phyloP scores from a whole-genome alignment of 2,797 vertebrate species.

The Diplodus sargus region DNA sequence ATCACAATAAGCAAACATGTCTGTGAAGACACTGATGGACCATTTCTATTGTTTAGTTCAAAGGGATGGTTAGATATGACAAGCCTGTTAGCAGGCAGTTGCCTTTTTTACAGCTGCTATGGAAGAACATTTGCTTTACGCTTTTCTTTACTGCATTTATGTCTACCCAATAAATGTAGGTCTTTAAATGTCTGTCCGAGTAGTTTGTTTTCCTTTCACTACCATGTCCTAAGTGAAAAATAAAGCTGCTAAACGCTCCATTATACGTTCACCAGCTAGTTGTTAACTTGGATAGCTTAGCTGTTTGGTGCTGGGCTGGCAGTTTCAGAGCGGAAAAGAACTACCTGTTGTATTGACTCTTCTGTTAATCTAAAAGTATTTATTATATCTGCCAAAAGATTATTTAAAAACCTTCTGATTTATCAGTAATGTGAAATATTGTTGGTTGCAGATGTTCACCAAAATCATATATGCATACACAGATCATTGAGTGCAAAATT shows the following conservation, averaged over 20 bases:
- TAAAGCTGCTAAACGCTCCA: background rate
- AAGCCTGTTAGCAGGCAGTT: background rate
- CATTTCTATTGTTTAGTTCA: too few relatives aligned
- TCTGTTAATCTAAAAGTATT: background rate
- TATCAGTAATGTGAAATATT: background rate
- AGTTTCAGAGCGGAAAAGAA: background rate
- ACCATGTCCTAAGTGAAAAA: background rate
- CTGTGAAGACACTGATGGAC: too few relatives aligned
- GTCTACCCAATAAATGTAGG: background rate
- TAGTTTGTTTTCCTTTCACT: background rate
- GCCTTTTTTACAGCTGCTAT: background rate
- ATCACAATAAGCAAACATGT: too few relatives aligned
- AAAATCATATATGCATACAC: background rate
- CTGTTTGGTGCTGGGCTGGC: background rate
- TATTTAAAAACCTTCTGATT: background rate
- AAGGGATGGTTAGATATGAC: too few relatives aligned
- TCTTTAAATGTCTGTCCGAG: background rate
- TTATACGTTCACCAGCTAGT: background rate
- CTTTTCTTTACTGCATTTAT: background rate
- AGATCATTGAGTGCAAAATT: background rate
- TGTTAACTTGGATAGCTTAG: background rate
- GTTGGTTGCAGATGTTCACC: background rate
- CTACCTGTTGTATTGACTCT: background rate
- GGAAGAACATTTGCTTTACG: background rate
- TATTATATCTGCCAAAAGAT: background rate